Conservation (phyloP, 2,888 invertebrate species). For the Tachystola acroxantha region DNA sequence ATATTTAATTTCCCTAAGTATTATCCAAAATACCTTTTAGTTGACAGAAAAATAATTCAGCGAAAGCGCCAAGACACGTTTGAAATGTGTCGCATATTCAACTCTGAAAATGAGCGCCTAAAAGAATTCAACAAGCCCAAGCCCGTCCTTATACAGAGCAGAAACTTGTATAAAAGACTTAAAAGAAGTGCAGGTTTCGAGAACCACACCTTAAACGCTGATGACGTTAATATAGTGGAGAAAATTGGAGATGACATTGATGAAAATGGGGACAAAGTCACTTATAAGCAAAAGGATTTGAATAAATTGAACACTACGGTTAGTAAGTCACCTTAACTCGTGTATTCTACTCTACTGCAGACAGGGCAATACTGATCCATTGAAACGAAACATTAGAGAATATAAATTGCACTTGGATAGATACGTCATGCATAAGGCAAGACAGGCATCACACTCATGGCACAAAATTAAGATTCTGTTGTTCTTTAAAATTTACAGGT, state of each 20-base stretch:
- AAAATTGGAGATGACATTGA: conserved; percentile 50
- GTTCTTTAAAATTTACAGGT: too few species aligned
- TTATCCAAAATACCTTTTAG: too few species aligned
- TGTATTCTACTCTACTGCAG: too few species aligned
- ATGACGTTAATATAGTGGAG: conserved; percentile 42
- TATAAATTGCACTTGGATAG: too few species aligned
- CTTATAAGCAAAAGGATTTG: conserved; percentile 32
- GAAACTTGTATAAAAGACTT: background rate
- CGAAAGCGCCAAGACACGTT: conserved; percentile 57
- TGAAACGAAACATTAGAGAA: too few species aligned
- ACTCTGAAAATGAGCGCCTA: conserved; percentile 34
- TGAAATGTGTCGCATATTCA: conserved; percentile 59
- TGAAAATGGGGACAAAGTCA: conserved; percentile 34
- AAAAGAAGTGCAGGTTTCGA: conserved; percentile 4
- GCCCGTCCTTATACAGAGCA: background rate
- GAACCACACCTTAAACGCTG: conserved; percentile 27
- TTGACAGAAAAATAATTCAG: conserved; percentile 47
- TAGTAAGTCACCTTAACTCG: too few species aligned
- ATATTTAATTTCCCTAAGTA: too few species aligned
- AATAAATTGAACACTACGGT: conserved; percentile 12
- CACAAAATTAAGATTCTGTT: too few species aligned
- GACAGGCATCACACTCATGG: too few species aligned
- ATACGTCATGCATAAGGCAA: too few species aligned
- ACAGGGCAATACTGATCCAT: too few species aligned
- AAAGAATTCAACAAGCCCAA: conserved; percentile 2